These are phyloP conservation scores for Caenorhabditis panamensis DNA, from an alignment of 2,888 invertebrate genomes.

Conservation along the genomic window DNA sequence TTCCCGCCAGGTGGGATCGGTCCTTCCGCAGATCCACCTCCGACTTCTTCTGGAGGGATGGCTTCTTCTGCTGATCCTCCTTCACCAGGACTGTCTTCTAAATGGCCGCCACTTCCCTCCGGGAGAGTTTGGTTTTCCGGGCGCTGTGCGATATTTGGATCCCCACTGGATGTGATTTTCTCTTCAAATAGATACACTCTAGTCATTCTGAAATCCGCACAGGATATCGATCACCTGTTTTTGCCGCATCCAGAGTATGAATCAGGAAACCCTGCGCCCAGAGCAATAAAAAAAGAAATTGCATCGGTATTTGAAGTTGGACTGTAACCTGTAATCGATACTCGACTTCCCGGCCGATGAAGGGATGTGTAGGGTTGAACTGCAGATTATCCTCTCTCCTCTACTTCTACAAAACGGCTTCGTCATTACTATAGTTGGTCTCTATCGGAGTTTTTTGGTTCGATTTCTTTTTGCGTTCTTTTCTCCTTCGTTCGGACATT, in stretches of 20 bases:
- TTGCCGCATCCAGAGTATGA: neutral
- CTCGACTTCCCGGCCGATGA: neutral
- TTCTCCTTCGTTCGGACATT: neutral
- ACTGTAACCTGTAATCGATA: neutral
- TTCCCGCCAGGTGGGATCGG: neutral
- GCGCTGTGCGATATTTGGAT: neutral
- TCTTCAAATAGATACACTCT: neutral
- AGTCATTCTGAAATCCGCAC: too few species aligned
- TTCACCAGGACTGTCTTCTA: neutral
- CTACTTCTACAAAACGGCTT: neutral
- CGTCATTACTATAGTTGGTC: neutral
- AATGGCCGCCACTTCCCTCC: neutral
- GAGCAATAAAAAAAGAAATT: neutral
- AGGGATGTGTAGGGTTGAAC: neutral
- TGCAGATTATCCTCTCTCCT: neutral
- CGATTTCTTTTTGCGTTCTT: neutral
- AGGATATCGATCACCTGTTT: neutral
- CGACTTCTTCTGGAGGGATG: neutral
- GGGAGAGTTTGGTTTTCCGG: neutral
- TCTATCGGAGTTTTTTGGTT: neutral
- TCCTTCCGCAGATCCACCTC: conserved; percentile 5
- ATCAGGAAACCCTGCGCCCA: neutral
- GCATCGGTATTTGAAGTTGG: neutral
- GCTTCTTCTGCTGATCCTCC: neutral
- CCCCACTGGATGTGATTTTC: neutral